phyloP scores from a whole-genome alignment of 2,113 vertebrate species.

The Petroica traversi region DNA sequence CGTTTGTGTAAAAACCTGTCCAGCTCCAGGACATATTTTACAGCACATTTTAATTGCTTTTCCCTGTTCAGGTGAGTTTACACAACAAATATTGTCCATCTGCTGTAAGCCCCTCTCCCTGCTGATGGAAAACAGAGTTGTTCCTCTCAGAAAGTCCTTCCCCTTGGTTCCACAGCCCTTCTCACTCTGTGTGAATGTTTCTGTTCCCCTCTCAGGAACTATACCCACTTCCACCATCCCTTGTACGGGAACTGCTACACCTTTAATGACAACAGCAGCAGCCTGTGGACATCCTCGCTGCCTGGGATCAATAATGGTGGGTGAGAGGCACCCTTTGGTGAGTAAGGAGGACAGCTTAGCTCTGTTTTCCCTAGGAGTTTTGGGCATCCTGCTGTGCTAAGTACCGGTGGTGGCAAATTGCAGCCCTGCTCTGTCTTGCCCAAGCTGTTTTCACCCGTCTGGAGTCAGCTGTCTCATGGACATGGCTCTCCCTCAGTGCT shows the following conservation, averaged over 20 bases:
- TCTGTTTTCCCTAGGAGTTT: background rate
- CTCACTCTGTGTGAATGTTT: background rate
- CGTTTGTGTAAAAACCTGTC: background rate
- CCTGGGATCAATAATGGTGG: constrained; percentile 79
- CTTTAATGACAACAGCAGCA: constrained; percentile 76
- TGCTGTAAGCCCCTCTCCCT: background rate
- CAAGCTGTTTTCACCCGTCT: background rate
- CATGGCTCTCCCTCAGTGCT: background rate
- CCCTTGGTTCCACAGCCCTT: background rate
- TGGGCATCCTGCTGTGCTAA: background rate
- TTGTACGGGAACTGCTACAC: constrained; percentile 84
- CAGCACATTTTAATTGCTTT: constrained; percentile 15
- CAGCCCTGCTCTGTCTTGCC: background rate
- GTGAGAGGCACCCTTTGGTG: constrained; percentile 42
- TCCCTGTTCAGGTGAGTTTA: background rate
- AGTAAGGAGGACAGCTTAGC: background rate
- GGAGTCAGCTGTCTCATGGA: background rate
- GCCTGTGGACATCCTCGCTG: constrained; percentile 77
- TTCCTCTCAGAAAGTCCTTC: background rate
- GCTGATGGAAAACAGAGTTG: background rate
- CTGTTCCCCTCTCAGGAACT: constrained; percentile 69
- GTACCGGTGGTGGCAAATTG: background rate
- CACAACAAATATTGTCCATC: constrained; percentile 17
- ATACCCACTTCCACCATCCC: constrained; percentile 79
- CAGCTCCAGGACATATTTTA: background rate